Percentiles rank a stretch among this genome's conserved stretches.
Evolutionary conservation across 2,113 vertebrate species (phyloP).

Genomic region (Oryzias woworae): DNA sequence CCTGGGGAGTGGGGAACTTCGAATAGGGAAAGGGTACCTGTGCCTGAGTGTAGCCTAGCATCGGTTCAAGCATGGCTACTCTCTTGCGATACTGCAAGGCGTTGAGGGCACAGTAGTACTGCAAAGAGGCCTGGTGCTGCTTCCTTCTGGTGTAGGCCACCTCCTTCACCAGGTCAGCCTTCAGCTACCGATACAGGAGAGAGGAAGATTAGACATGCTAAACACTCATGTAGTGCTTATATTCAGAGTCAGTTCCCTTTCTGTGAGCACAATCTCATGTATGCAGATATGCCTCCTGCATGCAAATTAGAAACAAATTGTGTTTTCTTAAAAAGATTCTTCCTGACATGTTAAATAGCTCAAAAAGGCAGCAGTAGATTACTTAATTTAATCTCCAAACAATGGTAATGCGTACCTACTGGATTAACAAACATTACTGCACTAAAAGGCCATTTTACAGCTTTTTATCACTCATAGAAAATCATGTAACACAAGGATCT

Average conservation of each 20-base stretch:
- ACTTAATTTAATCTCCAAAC: conserved; percentile 10
- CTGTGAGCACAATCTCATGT: neutral
- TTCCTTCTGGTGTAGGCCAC: conserved; percentile 91
- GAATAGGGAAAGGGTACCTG: conserved; percentile 77
- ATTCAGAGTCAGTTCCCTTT: neutral
- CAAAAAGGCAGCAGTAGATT: conserved; percentile 9
- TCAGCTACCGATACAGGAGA: conserved; percentile 79
- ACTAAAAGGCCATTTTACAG: conserved; percentile 4
- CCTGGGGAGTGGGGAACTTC: no score
- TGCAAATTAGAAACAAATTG: conserved; percentile 17
- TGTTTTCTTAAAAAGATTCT: conserved; percentile 7
- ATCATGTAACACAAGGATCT: neutral
- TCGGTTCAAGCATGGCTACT: conserved; percentile 92
- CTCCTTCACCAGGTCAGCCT: conserved; percentile 87
- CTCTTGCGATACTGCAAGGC: conserved; percentile 94
- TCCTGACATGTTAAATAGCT: neutral
- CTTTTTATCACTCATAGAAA: conserved; percentile 8
- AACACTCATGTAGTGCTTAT: neutral
- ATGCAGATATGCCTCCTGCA: conserved; percentile 33
- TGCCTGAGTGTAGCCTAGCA: conserved; percentile 90
- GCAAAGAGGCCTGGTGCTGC: conserved; percentile 92
- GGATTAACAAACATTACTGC: conserved; percentile 28
- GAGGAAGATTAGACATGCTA: conserved; percentile 13
- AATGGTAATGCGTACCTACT: conserved; percentile 12
- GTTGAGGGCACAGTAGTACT: conserved; percentile 96